Evolutionary conservation across 2,113 vertebrate species (phyloP), one percentile per base, ranked within the genome.

Genomic region (Pycnonotus jocosus): DNA sequence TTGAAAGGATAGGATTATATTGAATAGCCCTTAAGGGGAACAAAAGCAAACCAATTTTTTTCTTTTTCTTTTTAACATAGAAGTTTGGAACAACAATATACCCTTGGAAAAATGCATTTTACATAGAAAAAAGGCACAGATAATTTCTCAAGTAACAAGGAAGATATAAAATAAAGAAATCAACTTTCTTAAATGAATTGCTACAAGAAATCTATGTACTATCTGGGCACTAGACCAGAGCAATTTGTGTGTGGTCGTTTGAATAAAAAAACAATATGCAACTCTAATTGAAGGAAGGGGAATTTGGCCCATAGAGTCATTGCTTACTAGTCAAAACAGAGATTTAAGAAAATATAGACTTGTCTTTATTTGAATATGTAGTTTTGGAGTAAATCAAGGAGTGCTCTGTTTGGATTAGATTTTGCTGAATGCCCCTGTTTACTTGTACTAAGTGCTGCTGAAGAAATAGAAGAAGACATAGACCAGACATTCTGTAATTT

Each of bases 331-430:
- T 81, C 37, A 78, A 82, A 97, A 48, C 19, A 73, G 66, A 89
- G 85, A 79, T 73, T 88, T 95, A 92, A 95, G 81, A 96, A 96
- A 95, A 86, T 88, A 81, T 57, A 86, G 81, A 87, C 86, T 94
- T 93, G 44, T 51, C 71, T 93, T 96, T 77, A 84, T 88, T 88
- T 57, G 81, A 76, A 80, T 91, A 85, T 91, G 83, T 70, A 86
- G 35, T 73, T 96, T 95, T 86, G 54, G 74, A 93, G 66, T 96
- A 95, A 92, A 95, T 95, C 54, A 87, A 94, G 92, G 77, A 91
- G 80, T 50, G 16, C 12, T 87, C 22, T 94, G 77, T 94, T 91
- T 93, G 91, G 84, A 92, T 94, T 94, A 93, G 44, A 51, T 95
- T 97, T 94, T 96, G 74, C 73, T 72, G 81, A 88, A 92, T 88